phyloP scores from a whole-genome alignment of 2,113 vertebrate genomes.

The Glaucidium brasilianum region DNA sequence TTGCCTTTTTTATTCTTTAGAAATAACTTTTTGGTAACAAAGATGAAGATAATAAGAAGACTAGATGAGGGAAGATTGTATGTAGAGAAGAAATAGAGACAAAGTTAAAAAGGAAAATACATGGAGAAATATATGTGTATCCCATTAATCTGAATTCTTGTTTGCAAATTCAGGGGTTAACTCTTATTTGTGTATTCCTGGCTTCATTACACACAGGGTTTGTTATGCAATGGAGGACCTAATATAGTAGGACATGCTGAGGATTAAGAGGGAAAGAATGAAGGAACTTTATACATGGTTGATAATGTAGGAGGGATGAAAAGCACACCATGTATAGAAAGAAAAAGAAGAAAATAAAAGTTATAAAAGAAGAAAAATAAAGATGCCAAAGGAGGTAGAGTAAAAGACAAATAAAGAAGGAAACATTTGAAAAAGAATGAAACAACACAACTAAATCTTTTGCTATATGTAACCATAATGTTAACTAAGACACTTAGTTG shows the following conservation, averaged over 20 bases:
- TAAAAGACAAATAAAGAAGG: not conserved
- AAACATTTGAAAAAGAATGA: not conserved
- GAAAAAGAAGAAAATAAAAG: not conserved
- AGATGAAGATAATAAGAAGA: not conserved
- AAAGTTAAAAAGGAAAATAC: not conserved
- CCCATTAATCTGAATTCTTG: not conserved
- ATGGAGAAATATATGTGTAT: not conserved
- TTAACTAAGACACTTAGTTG: not conserved
- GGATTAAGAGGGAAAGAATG: not conserved
- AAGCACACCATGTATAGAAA: not conserved
- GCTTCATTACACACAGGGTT: not conserved
- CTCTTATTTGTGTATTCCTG: not conserved
- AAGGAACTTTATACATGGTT: not conserved
- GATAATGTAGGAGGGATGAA: not conserved
- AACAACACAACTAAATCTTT: not conserved
- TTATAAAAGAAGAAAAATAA: not conserved
- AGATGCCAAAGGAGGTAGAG: not conserved
- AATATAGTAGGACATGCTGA: not conserved
- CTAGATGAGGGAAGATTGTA: not conserved
- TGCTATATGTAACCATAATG: not conserved
- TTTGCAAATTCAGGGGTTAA: not conserved
- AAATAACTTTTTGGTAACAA: not conserved
- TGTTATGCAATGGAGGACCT: not conserved
- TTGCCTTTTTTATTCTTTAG: not conserved
- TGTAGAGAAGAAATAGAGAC: not conserved